Evolutionary conservation across 2,797 vertebrate genomes (phyloP).

Genomic region (Pelobates cultripes): DNA sequence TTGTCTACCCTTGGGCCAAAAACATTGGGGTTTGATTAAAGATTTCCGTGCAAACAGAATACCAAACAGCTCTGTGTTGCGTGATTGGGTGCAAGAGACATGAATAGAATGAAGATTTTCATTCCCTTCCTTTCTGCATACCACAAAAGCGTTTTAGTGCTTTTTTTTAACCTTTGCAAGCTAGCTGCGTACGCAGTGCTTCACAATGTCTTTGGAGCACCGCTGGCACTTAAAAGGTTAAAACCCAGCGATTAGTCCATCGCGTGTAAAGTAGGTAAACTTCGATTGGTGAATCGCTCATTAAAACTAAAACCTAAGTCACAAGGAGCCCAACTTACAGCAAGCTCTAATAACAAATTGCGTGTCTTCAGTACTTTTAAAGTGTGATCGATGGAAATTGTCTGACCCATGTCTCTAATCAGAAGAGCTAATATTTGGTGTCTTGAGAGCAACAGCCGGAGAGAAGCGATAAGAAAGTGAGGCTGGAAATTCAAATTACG

Average conservation of each 20-base stretch:
- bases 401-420: constrained; percentile 12
- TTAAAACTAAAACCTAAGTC: constrained; percentile 4
- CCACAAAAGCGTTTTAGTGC: too few species aligned
- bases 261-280: not conserved
- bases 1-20: constrained; percentile 25
- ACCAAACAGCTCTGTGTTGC: constrained; percentile 6
- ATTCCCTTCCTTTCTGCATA: not conserved
- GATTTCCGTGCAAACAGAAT: constrained; percentile 28
- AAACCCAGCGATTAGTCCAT: too few species aligned
- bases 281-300: not conserved
- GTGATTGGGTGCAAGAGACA: constrained; percentile 2
- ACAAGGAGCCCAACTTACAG: not conserved
- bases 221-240: too few species aligned
- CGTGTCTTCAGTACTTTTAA: not conserved
- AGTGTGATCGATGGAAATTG: constrained; percentile 12
- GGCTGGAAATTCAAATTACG: too few species aligned
- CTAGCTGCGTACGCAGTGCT: too few species aligned
- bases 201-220: too few species aligned
- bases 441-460: not conserved
- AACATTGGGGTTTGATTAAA: constrained; percentile 35
- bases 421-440: constrained; percentile 33
- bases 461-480: not conserved
- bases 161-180: too few species aligned
- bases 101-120: constrained; percentile 1
- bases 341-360: too few species aligned